Evolutionary conservation across 2,113 vertebrate genomes (phyloP), one percentile per base, ranked within the genome.

Genomic region (Callospermophilus lateralis): DNA sequence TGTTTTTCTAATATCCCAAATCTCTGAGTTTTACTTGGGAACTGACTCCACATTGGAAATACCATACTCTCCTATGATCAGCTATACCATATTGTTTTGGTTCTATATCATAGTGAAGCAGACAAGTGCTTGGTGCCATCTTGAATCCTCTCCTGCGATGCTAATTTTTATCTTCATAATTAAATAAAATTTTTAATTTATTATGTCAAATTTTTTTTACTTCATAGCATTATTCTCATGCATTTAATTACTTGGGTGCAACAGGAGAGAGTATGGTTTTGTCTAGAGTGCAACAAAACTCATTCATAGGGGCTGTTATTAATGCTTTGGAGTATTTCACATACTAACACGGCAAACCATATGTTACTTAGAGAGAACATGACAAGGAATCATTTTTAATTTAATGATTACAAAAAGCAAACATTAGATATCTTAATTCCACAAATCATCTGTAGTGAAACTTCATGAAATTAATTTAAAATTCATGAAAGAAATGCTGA

Each of bases 401-500:
- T 81, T 45, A 73, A 37, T 53, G 22, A 79, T 26, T 92, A 76
- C 22, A 89, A 70, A 39, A 79, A 26, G 22, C 20, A 20, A 86
- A 48, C 6, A 26, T 80, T 68, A 88, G 42, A 5, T 37, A 94
- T 70, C 30, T 2, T 3, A 81, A 67, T 48, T 89, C 28, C 22
- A 63, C 26, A 73, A 93, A 96, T 39, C 37, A 81, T 84, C n/a
- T 67, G 3, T 58, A 77, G 88, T 76, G 12, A 37, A 89, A 72
- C 30, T 76, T 90, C 19, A 90, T 22, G 53, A 22, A 91, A 28
- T 73, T 77, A n/a, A 87, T 77, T 94, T 67, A 84, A 84, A 67
- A 48, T 93, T 91, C 89, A 61, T 96, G n/a, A 76, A 90, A 24
- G 6, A 92, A 53, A 15, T 85, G 17, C 51, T 84, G 32, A 89